Evolutionary conservation across 2,797 vertebrate genomes (phyloP), one percentile per base, ranked within the genome.

Genomic region (Rhodeus uyekii): DNA sequence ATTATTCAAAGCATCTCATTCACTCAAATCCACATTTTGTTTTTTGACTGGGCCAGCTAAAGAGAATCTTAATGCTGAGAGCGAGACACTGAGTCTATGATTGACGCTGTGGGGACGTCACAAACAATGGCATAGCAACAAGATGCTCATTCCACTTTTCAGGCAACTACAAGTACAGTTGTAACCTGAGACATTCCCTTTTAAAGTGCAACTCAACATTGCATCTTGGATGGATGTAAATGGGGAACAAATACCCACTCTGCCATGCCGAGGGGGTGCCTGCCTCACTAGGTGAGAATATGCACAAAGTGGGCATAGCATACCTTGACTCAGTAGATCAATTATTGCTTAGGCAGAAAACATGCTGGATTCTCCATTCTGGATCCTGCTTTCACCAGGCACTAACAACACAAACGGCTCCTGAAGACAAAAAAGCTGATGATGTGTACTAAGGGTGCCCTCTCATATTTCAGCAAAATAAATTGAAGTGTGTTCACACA

Each of bases 1-100:
- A 83, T 86, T 83, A 86, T 80, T 50, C 60, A 84, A 74, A 80
- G 71, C 53, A 50, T 60, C 18, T 76, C 50, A 18, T 83, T 83
- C 68, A 53, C 29, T 58, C 38, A 36, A 36, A 74, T 76, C 27
- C 29, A 42, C 55, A 19, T 73, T n/a, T 61, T 80, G 19, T 39
- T 80, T 80, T 58, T 29, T 13, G 34, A 80, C 63, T 68, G 72
- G 78, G 39, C 76, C 71, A 53, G 22, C 42, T 36, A n/a, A 76
- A 61, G 27, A 67, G 39, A 71, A 50, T 29, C 58, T 12, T 60
- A 4, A 50, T 16, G 32, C 67, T 78, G 24, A n/a, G n/a, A n/a
- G n/a, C n/a, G n/a, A n/a, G n/a, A n/a, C n/a, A n/a, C n/a, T n/a
- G n/a, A n/a, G n/a, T n/a, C n/a, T n/a, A n/a, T n/a, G n/a, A n/a